Base-by-base conservation (phyloP, 2,113 vertebrate genomes). In the Talpa occidentalis region DNA sequence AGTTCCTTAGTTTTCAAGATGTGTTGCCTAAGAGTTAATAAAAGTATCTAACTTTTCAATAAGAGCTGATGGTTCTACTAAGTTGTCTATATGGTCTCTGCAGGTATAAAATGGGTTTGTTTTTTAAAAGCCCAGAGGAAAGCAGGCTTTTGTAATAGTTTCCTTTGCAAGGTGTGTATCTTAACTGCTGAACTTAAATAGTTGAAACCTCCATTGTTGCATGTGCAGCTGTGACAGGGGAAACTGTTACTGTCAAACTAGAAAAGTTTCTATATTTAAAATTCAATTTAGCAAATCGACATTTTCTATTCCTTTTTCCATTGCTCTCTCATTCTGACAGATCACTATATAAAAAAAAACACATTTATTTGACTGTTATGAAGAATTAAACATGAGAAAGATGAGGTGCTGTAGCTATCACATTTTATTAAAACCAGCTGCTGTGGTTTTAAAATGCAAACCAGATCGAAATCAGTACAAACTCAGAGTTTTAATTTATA, bases 261-360 rank as follows among this genome's bases (percentile, higher is more conserved):
- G 44, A 35, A 21, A 62, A 81, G 59, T 62, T 91, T 94, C 81
- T 95, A 82, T 89, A 86, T 93, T 95, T 96, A 92, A 96, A 94
- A 95, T 83, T 89, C 52, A 89, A 0, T 94, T 94, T 72, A 91
- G 89, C 86, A 93, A 86, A 83, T 83, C 76, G 60, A 85, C 90
- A 93, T 93, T 96, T 96, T 94, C 86, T 93, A 19, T 94, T 85
- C 87, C 69, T 54, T 47, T 95, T 96, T 86, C 74, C 88, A 79
- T 66, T n/a, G 37, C 44, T 70, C 82, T 93, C 49, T 47, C 54
- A 87, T 49, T 83, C 79, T 64, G 90, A 94, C 83, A 94, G 79
- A 89, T 95, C 26, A n/a, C 59, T 76, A 35, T 79, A 95, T 82
- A 87, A 69, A 10, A 79, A 89, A 88, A 64, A 49, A 79, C 1